Evolutionary conservation across 2,888 invertebrate species (phyloP), one percentile per base, ranked within the genome.

Genomic region (Epiblema foenella): DNA sequence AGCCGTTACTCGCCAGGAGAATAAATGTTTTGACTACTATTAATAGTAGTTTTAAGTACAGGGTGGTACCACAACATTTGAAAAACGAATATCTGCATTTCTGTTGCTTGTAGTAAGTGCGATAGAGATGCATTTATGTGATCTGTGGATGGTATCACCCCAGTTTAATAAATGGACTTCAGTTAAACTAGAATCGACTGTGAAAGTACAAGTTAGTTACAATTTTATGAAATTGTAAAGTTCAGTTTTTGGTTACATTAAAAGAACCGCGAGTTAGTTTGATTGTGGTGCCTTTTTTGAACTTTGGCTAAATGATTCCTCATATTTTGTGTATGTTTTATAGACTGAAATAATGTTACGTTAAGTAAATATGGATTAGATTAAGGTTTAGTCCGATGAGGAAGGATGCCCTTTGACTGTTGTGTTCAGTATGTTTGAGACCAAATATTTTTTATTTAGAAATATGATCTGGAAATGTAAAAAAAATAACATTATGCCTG

Each of bases 341-440:
- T 71, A 71, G 71, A 71, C 71, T 71, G 71, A 71, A 56, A 49
- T 66, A 70, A 60, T 66, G 37, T 71, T 71, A 71, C 20, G 46
- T 71, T 71, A 71, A 71, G 62, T 66, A 67, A 67, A 56, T 59
- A 60, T 49, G 46, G 56, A 56, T 12, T 67, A 62, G 59, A 24
- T 56, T 71, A 71, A 71, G 66, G 60, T 54, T 62, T 46, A 64
- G 39, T 66, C 33, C 54, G 56, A 46, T 39, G 66, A 56, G 54
- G 15, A 49, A 49, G 24, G 62, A 60, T 70, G 60, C 66, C 66
- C 56, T 51, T 42, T 18, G 56, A 49, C 37, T 57, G 42, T 70
- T 54, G 60, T 71, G 71, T 71, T 71, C 71, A 71, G 71, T 71
- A 71, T 57, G 62, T 51, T 71, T 71, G 60, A 67, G 56, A 71